Conservation (phyloP, 2,888 invertebrate genomes). For the Nebria brevicollis region DNA sequence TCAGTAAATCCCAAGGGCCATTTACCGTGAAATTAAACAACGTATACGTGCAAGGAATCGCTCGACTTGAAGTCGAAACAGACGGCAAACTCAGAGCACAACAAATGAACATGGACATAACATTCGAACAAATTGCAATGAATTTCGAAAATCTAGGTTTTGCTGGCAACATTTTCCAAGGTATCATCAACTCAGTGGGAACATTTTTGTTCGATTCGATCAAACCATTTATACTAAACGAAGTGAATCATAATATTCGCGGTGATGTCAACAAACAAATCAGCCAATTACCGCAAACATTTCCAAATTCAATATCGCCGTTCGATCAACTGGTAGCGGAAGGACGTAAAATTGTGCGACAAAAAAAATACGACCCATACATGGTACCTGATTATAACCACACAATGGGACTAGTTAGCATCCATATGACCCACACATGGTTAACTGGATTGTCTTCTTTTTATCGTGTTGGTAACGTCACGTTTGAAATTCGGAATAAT, state of each 20-base stretch:
- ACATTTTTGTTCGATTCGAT: conserved; percentile 86
- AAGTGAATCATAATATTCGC: conserved; percentile 80
- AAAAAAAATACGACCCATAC: conserved; percentile 79
- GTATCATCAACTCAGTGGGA: conserved; percentile 84
- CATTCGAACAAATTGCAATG: conserved; percentile 78
- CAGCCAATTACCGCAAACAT: conserved; percentile 75
- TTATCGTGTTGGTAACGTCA: conserved; percentile 77
- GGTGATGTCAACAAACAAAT: conserved; percentile 79
- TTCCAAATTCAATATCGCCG: conserved; percentile 88
- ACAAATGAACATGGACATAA: conserved; percentile 81
- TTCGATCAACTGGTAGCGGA: conserved; percentile 85
- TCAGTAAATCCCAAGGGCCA: conserved; percentile 77
- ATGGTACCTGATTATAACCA: conserved; percentile 78
- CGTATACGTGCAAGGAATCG: conserved; percentile 75
- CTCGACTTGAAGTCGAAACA: conserved; percentile 76
- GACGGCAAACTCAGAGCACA: conserved; percentile 82
- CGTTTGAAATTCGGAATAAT: conserved; percentile 75
- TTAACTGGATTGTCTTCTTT: conserved; percentile 82
- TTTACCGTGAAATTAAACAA: conserved; percentile 80
- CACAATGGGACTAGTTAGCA: conserved; percentile 74
- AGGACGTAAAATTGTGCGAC: conserved; percentile 74
- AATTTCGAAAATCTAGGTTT: conserved; percentile 86
- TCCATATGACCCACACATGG: conserved; percentile 80
- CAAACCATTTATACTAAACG: conserved; percentile 83
- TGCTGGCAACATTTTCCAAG: conserved; percentile 72